phyloP scores from a whole-genome alignment of 1,140 invertebrate genomes.

The Grapholita molesta region DNA sequence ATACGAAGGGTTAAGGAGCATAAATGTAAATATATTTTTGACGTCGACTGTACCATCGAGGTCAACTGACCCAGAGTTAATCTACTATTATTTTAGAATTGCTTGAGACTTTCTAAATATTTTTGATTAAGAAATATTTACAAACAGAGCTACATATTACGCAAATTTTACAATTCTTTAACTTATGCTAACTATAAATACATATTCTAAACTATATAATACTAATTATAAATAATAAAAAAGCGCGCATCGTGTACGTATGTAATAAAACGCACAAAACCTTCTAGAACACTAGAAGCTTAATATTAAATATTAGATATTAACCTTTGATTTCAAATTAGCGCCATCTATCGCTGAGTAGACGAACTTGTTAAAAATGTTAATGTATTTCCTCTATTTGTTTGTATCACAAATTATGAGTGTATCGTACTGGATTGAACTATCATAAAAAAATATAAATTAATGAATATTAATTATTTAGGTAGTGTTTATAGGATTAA shows the following conservation, averaged over 20 bases:
- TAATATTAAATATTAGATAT: neutral
- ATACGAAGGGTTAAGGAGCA: no score
- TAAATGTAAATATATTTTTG: no score
- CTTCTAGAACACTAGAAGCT: neutral
- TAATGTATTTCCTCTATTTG: neutral
- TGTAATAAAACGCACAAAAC: conserved; percentile 3
- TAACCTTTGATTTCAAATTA: neutral
- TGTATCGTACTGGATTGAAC: neutral
- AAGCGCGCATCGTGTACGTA: neutral
- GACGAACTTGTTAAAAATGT: neutral
- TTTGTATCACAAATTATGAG: neutral
- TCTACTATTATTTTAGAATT: no score
- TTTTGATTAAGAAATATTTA: no score
- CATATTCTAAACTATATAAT: neutral
- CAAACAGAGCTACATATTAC: no score
- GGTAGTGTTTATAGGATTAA: no score
- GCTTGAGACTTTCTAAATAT: no score
- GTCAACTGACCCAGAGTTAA: no score
- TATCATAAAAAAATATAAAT: no score
- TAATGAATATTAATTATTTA: no score
- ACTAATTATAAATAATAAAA: neutral
- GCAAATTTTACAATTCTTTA: no score
- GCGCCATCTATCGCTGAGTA: neutral
- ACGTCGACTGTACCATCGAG: no score
- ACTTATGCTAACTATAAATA: neutral